Percentiles rank a stretch among this genome's conserved stretches.
These are phyloP conservation scores for Pectinophora gossypiella DNA, from an alignment of 1,140 invertebrate genomes.

Conservation along the genomic window DNA sequence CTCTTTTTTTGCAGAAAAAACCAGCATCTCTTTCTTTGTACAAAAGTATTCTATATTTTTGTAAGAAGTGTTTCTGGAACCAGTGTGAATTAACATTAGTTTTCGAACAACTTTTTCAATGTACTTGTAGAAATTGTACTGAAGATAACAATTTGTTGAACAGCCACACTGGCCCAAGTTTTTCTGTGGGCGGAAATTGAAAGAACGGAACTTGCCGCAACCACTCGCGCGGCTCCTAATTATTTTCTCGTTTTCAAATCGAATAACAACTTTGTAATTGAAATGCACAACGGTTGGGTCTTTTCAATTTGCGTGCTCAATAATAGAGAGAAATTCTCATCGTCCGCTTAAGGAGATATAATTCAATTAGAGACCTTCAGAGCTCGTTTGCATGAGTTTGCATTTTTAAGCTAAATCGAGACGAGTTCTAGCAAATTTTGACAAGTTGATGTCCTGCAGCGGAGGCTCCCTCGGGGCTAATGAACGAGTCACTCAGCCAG, in stretches of 20 bases:
- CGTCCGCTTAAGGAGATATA: slow-evolving; percentile 53
- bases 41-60: too few species aligned
- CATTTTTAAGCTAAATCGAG: slow-evolving; percentile 60
- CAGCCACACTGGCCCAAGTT: too few species aligned
- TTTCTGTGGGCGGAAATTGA: too few species aligned
- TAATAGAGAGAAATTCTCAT: slow-evolving; percentile 58
- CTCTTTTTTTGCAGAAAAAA: too few species aligned
- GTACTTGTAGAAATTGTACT: too few species aligned
- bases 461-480: neutral
- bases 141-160: too few species aligned
- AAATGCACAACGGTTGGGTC: slow-evolving; percentile 51
- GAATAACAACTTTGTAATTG: slow-evolving; percentile 47
- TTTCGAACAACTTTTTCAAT: too few species aligned
- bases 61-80: too few species aligned
- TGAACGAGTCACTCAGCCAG: neutral
- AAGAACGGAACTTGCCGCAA: too few species aligned
- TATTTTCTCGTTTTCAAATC: slow-evolving; percentile 23
- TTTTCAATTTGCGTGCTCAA: slow-evolving; percentile 51
- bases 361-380: slow-evolving; percentile 57
- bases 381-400: slow-evolving; percentile 69
- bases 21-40: too few species aligned
- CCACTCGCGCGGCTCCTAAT: neutral
- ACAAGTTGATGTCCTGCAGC: slow-evolving; percentile 40
- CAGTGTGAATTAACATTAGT: too few species aligned
- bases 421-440: slow-evolving; percentile 41